Evolutionary conservation across 2,113 vertebrate species (phyloP).

Genomic region (Probosciger aterrimus): DNA sequence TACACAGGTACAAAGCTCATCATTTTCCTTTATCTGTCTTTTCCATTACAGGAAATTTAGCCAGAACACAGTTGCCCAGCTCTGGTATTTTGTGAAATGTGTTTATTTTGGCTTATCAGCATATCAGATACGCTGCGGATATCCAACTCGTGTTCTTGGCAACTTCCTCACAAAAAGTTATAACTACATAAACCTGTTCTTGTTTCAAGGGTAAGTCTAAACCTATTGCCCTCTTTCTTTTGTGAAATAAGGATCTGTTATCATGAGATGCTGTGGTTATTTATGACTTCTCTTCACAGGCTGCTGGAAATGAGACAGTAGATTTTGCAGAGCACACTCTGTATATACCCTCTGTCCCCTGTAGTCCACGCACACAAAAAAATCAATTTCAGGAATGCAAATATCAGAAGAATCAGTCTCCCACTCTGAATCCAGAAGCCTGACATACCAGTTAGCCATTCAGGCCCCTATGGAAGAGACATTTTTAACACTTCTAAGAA

Average conservation of each 20-base stretch:
- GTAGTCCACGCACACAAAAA: background rate
- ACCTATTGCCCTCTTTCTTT: background rate
- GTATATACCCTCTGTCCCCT: background rate
- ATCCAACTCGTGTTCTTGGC: constrained; percentile 95
- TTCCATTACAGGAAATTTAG: constrained; percentile 87
- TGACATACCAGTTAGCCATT: background rate
- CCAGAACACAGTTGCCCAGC: constrained; percentile 93
- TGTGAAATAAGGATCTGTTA: background rate
- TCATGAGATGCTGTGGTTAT: background rate
- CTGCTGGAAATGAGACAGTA: background rate
- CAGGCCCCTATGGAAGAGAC: background rate
- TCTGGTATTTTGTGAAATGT: constrained; percentile 99
- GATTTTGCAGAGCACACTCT: background rate
- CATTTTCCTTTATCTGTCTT: constrained; percentile 20
- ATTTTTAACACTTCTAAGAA: background rate
- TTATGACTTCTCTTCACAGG: background rate
- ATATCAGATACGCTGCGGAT: constrained; percentile 98
- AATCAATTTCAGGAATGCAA: background rate
- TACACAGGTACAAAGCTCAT: background rate
- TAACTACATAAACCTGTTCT: constrained; percentile 97
- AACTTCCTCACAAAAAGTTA: constrained; percentile 99
- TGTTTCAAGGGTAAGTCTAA: constrained; percentile 93
- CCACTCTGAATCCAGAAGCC: background rate
- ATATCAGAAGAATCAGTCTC: background rate
- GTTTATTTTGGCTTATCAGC: constrained; percentile 97